Base-by-base conservation (phyloP, 2,888 invertebrate genomes). In the Philereme vetulata region DNA sequence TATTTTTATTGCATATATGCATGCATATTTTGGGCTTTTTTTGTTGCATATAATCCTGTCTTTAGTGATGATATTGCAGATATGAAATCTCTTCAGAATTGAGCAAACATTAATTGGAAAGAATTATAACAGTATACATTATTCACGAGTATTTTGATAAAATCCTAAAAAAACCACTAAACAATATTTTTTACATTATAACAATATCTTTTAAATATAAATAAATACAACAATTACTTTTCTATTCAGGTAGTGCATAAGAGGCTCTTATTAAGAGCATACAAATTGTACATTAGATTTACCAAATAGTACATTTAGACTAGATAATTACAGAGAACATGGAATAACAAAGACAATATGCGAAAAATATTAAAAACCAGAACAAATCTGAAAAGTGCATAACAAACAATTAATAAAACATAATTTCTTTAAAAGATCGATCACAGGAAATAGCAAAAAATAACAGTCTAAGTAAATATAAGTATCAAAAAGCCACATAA, bases 221-320 rank as follows among this genome's bases (percentile, higher is more conserved):
- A 68, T 78, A 82, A 76, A 75, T 77, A 86, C 82, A 84, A 84
- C 81, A 81, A 80, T 70, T 66, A 72, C 56, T 60, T 61, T 66
- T 58, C 67, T 72, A 76, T 55, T 69, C 66, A 66, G 72, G 72
- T 68, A 48, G 72, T 68, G 71, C 68, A 62, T 10, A 56, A 21
- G 21, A 21, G 21, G 1, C 21, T 21, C 21, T 21, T 21, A 21
- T 1, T 21, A 56, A 64, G 53, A 64, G 61, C 72, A 69, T 65
- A 51, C 64, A 53, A 56, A 46, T 66, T 60, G 70, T 73, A 71
- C 72, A 66, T 67, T 68, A 60, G 53, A 67, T 63, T 74, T 33
- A 54, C 65, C 73, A 72, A 56, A 64, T n/a, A n/a, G n/a, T n/a
- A 67, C 63, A 55, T 62, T 58, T 55, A 60, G 51, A 57, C 60